Evolutionary conservation across 2,888 invertebrate genomes (phyloP), one percentile per base, ranked within the genome.

Genomic region (Taenaris catops): DNA sequence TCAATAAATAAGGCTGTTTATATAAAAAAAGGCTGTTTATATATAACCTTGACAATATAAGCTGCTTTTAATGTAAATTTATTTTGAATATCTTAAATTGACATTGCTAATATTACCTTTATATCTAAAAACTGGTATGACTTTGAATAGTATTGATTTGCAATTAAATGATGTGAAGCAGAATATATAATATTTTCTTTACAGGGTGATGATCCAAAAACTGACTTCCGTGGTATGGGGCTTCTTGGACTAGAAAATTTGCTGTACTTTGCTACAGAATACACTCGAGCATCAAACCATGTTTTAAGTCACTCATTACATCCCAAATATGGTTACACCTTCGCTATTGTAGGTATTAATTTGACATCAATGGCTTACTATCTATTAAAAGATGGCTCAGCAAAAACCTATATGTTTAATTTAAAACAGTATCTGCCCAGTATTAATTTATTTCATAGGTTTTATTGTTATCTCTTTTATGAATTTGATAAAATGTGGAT

Each of bases 181-280:
- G n/a, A n/a, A n/a, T n/a, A n/a, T n/a, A n/a, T n/a, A n/a, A n/a
- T n/a, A n/a, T 1, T 41, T 52, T 38, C 46, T 31, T 80, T 91
- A 53, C 88, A 93, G 89, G 99, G 99, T 7, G 96, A 97, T 59
- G 98, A 99, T 87, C 99, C 99, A 0, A 95, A 96, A 73, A 99
- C 99, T 0, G 99, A 99, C 81, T 99, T 99, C 64, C 91, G 99
- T 31, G 99, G 99, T 42, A 99, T 99, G 98, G 99, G 99, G 10
- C 73, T 98, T 40, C 87, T 99, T 20, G 98, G 98, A 4, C 80
- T 99, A 25, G 95, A 98, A 55, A 98, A 98, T 78, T 87, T 99
- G 0, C 64, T 97, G 55, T 97, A 89, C 63, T 97, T 98, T 79
- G 93, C 95, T 11, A 89, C 89, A 17, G 93, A 94, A 61, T 96